Conservation (phyloP, 2,888 invertebrate genomes). For the Taphrorychus bicolor region DNA sequence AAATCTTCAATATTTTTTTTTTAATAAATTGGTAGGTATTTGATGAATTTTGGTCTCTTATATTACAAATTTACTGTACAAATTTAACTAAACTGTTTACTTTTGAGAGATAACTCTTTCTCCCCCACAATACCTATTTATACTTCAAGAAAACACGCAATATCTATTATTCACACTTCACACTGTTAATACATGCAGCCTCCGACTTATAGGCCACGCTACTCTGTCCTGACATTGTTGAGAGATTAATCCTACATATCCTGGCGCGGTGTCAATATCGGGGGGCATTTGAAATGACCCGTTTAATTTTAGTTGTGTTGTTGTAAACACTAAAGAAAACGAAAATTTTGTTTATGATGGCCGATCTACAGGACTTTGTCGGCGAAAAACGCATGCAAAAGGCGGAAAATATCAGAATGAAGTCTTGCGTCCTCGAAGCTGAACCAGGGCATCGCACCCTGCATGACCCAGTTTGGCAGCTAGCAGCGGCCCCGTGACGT, state of each 20-base stretch:
- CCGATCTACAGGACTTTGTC: too few relatives aligned
- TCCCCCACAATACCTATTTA: background rate
- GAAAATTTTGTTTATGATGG: background rate
- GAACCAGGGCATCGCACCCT: slow-evolving; percentile 70
- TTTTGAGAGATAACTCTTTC: background rate
- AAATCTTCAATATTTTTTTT: too few relatives aligned
- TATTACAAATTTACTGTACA: too few relatives aligned
- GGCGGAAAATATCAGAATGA: background rate
- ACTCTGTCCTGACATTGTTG: slow-evolving; percentile 1
- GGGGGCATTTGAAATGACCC: background rate
- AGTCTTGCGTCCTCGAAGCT: slow-evolving; percentile 57
- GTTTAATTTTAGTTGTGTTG: slow-evolving; percentile 20
- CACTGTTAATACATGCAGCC: background rate
- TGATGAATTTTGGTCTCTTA: too few relatives aligned
- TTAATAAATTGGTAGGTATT: too few relatives aligned
- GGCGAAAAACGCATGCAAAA: background rate
- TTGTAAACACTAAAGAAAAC: slow-evolving; percentile 10
- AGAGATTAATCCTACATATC: slow-evolving; percentile 12
- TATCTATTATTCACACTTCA: background rate
- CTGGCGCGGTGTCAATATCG: slow-evolving; percentile 20
- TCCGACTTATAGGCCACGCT: background rate
- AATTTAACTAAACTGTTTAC: too few relatives aligned
- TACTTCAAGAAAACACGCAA: background rate
- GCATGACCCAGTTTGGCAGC: slow-evolving; percentile 71
- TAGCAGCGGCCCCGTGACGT: slow-evolving; percentile 50